phyloP scores from a whole-genome alignment of 2,113 vertebrate genomes.

The Morphnarchus princeps region DNA sequence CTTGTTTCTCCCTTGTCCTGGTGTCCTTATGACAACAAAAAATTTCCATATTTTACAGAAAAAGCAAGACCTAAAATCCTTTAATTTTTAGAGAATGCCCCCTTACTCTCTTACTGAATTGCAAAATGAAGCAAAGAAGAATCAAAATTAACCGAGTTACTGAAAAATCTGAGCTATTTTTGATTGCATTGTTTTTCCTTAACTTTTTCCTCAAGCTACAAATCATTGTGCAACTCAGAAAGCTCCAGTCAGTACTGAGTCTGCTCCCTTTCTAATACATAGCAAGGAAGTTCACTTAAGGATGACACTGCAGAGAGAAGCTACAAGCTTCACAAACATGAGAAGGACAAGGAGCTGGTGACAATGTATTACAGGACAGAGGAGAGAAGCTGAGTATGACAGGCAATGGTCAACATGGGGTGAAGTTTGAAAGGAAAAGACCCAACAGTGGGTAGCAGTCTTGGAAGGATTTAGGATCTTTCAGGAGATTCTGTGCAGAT shows the following conservation, averaged over 20 bases:
- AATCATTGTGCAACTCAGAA: neutral
- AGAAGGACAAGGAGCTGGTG: neutral
- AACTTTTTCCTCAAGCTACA: neutral
- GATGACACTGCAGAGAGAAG: neutral
- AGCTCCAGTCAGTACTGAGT: neutral
- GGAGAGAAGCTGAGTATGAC: neutral
- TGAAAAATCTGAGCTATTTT: neutral
- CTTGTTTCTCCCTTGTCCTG: neutral
- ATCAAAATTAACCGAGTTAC: neutral
- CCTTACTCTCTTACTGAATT: neutral
- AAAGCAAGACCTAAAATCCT: neutral
- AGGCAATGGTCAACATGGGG: neutral
- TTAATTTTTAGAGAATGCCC: neutral
- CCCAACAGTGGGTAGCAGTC: neutral
- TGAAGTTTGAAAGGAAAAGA: neutral
- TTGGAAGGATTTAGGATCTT: neutral
- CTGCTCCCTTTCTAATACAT: neutral
- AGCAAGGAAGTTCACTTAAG: neutral
- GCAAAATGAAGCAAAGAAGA: neutral
- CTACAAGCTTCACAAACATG: neutral
- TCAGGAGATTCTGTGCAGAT: neutral
- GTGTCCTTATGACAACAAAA: neutral
- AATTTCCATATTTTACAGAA: neutral
- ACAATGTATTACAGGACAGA: neutral
- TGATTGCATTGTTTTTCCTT: neutral